Percentiles rank a stretch among this genome's conserved stretches.
These are phyloP conservation scores for Yponomeuta sedellus DNA, from an alignment of 2,888 invertebrate genomes.

Conservation along the genomic window DNA sequence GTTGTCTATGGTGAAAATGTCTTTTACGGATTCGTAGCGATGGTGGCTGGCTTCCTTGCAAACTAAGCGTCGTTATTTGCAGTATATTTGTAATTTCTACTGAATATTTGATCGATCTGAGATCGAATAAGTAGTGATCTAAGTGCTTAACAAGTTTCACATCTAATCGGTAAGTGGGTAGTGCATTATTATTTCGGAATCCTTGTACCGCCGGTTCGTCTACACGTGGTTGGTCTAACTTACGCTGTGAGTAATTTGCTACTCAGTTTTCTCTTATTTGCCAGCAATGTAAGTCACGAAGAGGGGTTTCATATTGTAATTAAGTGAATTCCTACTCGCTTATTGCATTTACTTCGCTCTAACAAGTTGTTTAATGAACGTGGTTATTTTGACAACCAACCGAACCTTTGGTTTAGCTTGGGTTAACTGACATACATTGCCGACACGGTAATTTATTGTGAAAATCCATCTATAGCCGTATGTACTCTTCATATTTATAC, in stretches of 20 bases:
- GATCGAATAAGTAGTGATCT: slow-evolving; percentile 60
- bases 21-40: slow-evolving; percentile 76
- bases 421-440: slow-evolving; percentile 53
- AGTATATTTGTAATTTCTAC: slow-evolving; percentile 56
- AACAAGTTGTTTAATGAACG: slow-evolving; percentile 68
- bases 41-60: slow-evolving; percentile 76
- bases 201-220: slow-evolving; percentile 66
- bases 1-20: slow-evolving; percentile 68
- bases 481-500: background rate
- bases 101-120: slow-evolving; percentile 51
- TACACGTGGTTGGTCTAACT: slow-evolving; percentile 67
- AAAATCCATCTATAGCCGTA: slow-evolving; percentile 22
- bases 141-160: slow-evolving; percentile 71
- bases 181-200: slow-evolving; percentile 52
- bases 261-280: slow-evolving; percentile 45
- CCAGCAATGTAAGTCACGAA: slow-evolving; percentile 33
- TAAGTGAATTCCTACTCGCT: slow-evolving; percentile 32
- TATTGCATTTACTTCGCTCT: slow-evolving; percentile 38
- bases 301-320: slow-evolving; percentile 30
- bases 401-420: no score
- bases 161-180: slow-evolving; percentile 69
- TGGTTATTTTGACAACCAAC: slow-evolving; percentile 65
- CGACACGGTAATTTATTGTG: slow-evolving; percentile 45
- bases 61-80: slow-evolving; percentile 70
- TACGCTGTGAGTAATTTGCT: slow-evolving; percentile 50